Percentiles rank a stretch among this genome's conserved stretches.
Conservation (phyloP, 1,140 invertebrate genomes). For the Cryptotermes secundus region DNA sequence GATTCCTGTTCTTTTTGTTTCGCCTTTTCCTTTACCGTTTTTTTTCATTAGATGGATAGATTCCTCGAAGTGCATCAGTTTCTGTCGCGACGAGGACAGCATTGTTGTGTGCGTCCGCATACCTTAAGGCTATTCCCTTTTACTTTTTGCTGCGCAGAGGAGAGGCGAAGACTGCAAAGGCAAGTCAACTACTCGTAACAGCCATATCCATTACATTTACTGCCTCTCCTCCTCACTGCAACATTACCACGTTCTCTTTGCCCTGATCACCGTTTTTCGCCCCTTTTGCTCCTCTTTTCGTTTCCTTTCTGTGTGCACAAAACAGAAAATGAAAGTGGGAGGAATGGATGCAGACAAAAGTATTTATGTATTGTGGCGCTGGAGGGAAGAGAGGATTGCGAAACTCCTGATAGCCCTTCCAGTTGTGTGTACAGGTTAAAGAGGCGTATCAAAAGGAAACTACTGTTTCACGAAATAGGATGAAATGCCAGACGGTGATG, state of each 20-base stretch:
- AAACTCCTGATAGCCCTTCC: background rate
- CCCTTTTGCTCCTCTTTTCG: background rate
- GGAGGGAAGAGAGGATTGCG: background rate
- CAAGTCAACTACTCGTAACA: slow-evolving; percentile 14
- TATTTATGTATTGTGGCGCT: background rate
- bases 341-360: background rate
- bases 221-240: background rate
- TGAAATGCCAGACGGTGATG: too few relatives aligned
- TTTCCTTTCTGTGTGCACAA: background rate
- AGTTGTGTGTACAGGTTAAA: background rate
- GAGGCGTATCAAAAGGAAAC: too few relatives aligned
- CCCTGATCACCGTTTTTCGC: slow-evolving; percentile 2
- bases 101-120: slow-evolving; percentile 4
- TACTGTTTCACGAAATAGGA: too few relatives aligned
- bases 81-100: background rate
- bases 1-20: background rate
- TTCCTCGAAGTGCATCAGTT: background rate
- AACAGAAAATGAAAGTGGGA: background rate
- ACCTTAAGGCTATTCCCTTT: background rate
- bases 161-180: background rate
- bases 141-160: background rate
- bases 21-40: background rate
- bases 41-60: background rate
- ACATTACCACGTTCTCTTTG: background rate
- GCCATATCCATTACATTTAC: slow-evolving; percentile 15